Conservation (phyloP, 1,140 invertebrate species). For the Hetaerina americana region DNA sequence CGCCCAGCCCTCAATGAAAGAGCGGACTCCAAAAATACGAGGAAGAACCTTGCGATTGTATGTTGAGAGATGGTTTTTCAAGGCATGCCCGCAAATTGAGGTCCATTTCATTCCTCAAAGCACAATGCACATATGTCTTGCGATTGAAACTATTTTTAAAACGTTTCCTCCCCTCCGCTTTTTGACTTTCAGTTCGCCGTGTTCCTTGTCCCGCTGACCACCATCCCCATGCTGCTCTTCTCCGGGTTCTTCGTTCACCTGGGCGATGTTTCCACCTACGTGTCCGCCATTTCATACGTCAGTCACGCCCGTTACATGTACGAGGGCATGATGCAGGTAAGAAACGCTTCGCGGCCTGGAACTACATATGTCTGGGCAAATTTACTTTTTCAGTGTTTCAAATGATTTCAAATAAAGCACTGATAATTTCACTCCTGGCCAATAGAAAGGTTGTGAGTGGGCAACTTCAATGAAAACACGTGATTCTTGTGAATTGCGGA, state of each 20-base stretch:
- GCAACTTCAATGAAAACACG: too few relatives aligned
- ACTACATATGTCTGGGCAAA: too few relatives aligned
- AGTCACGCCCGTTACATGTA: conserved; percentile 67
- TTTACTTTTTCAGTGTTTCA: too few relatives aligned
- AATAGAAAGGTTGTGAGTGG: too few relatives aligned
- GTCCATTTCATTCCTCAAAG: background rate
- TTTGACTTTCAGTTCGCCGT: conserved; percentile 50
- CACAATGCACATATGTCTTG: conserved; percentile 2
- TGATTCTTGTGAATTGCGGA: too few relatives aligned
- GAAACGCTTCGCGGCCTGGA: too few relatives aligned
- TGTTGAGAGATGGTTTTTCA: too few relatives aligned
- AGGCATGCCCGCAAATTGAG: background rate
- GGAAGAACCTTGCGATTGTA: too few relatives aligned
- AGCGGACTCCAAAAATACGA: too few relatives aligned
- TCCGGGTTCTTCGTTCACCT: conserved; percentile 75
- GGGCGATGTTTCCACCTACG: conserved; percentile 53
- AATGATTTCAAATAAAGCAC: too few relatives aligned
- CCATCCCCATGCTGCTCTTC: conserved; percentile 74
- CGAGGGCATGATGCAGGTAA: conserved; percentile 52
- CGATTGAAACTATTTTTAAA: background rate
- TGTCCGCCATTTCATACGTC: conserved; percentile 53
- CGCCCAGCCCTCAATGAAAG: too few relatives aligned
- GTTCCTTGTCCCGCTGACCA: conserved; percentile 64
- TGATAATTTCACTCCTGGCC: too few relatives aligned
- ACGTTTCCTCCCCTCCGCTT: conserved; percentile 9